These are phyloP conservation scores for Troglohyphantes excavatus DNA, from an alignment of 2,888 invertebrate genomes.

Conservation along the genomic window DNA sequence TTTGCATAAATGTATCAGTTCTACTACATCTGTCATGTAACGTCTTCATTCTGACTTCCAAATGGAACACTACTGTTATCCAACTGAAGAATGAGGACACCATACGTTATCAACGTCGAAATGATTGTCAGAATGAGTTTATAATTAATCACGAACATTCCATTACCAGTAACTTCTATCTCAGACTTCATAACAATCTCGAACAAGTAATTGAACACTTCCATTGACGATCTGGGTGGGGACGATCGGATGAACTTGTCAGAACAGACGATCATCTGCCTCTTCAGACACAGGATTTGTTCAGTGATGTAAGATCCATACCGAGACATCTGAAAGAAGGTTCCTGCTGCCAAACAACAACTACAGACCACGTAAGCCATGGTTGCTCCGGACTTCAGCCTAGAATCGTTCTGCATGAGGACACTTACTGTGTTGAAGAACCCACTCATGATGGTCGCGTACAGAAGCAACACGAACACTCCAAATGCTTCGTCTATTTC, in stretches of 20 bases:
- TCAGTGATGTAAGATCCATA: constrained; percentile 32
- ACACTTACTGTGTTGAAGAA: constrained; percentile 32
- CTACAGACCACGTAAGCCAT: not conserved
- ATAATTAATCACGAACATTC: not conserved
- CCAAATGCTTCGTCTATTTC: not conserved
- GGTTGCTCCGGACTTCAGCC: not conserved
- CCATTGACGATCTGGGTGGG: not conserved
- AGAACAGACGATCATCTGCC: not conserved
- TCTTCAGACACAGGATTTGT: constrained; percentile 11
- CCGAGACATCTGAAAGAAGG: constrained; percentile 13
- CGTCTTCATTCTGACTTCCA: too few relatives aligned
- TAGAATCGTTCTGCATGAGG: not conserved
- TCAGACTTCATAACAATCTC: not conserved
- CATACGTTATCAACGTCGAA: not conserved
- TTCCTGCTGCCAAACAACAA: not conserved
- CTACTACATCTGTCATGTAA: too few relatives aligned
- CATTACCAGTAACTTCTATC: not conserved
- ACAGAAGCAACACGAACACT: constrained; percentile 10
- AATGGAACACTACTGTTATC: not conserved
- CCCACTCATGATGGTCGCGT: not conserved
- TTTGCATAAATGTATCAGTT: too few relatives aligned
- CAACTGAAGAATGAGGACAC: not conserved
- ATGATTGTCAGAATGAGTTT: not conserved
- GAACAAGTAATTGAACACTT: too few relatives aligned
- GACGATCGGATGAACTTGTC: not conserved